Evolutionary conservation across 2,888 invertebrate genomes (phyloP).

Genomic region (Meghimatium bilineatum): DNA sequence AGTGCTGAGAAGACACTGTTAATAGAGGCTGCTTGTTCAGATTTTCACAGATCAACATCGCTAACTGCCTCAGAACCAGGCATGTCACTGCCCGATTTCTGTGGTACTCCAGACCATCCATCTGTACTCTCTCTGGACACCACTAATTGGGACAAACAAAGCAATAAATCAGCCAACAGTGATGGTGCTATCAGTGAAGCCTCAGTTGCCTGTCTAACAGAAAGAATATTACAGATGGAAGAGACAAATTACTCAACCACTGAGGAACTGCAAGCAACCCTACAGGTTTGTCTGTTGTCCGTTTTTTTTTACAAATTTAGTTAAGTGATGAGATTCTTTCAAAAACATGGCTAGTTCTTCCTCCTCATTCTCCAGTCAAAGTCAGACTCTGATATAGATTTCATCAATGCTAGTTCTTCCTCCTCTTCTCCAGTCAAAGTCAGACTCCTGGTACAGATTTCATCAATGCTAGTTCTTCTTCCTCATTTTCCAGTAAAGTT

Average conservation of each 20-base stretch:
- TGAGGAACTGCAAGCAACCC: constrained; percentile 86
- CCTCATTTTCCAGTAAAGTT: no score
- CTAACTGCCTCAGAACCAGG: constrained; percentile 70
- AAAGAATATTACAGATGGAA: constrained; percentile 94
- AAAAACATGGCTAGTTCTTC: background rate
- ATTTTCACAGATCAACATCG: constrained; percentile 59
- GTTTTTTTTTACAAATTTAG: background rate
- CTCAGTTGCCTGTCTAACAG: constrained; percentile 90
- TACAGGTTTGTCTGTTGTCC: constrained; percentile 83
- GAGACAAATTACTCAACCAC: constrained; percentile 85
- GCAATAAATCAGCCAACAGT: constrained; percentile 83
- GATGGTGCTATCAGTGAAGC: constrained; percentile 85
- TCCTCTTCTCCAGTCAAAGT: no score
- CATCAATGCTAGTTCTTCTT: no score
- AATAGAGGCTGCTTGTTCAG: background rate
- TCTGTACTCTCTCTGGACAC: constrained; percentile 65
- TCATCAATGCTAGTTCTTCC: no score
- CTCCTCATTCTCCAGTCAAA: no score
- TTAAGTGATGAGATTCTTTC: background rate
- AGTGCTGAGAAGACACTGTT: constrained; percentile 18
- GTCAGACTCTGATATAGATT: no score
- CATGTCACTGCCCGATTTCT: constrained; percentile 66
- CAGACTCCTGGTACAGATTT: no score
- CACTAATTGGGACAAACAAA: constrained; percentile 89
- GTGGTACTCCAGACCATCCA: constrained; percentile 69